These are phyloP conservation scores for Holotrichia oblita DNA, from an alignment of 1,140 invertebrate genomes.

Conservation along the genomic window DNA sequence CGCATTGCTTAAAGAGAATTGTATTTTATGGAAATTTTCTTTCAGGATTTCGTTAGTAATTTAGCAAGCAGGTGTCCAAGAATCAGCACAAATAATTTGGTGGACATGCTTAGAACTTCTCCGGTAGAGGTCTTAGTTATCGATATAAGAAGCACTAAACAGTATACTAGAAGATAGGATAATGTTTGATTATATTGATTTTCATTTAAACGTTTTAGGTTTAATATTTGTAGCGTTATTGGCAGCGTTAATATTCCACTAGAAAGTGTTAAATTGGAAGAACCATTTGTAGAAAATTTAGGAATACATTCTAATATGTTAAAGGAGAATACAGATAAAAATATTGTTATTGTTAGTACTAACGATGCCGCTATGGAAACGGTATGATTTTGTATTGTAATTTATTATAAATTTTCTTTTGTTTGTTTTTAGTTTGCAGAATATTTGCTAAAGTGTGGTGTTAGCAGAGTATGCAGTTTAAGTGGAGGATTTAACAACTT, in stretches of 20 bases:
- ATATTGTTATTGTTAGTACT: constrained; percentile 82
- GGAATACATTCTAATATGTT: constrained; percentile 70
- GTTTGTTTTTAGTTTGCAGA: constrained; percentile 73
- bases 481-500: constrained; percentile 77
- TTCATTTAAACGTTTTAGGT: constrained; percentile 66
- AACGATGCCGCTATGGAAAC: constrained; percentile 78
- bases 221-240: constrained; percentile 76
- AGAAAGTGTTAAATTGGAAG: constrained; percentile 75
- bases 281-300: constrained; percentile 69
- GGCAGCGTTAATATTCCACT: constrained; percentile 89
- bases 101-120: constrained; percentile 74
- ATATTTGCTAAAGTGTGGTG: constrained; percentile 73
- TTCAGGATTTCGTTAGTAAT: constrained; percentile 17
- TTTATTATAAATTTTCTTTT: constrained; percentile 44
- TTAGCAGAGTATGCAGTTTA: constrained; percentile 74
- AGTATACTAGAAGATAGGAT: constrained; percentile 64
- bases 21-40: constrained; percentile 15
- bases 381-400: constrained; percentile 62
- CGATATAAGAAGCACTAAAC: constrained; percentile 76
- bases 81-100: constrained; percentile 86
- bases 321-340: constrained; percentile 69
- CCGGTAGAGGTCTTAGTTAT: constrained; percentile 77
- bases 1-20: constrained; percentile 29
- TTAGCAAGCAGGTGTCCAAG: constrained; percentile 76
- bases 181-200: constrained; percentile 41